Conservation (phyloP, 2,797 vertebrate species). For the Mustela erminea region DNA sequence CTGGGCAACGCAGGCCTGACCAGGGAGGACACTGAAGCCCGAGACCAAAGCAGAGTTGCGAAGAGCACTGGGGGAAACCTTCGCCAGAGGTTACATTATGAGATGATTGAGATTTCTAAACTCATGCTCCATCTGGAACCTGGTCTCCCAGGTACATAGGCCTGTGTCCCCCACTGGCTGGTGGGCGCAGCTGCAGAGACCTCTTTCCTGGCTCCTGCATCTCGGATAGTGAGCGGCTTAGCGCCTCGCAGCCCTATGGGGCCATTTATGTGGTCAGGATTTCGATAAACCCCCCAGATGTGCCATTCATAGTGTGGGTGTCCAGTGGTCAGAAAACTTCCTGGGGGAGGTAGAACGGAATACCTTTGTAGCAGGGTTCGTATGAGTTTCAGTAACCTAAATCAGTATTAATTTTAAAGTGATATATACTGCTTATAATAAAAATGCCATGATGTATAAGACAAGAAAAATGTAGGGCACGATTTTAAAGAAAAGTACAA, state of each 20-base stretch:
- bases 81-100: background rate
- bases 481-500: slow-evolving; percentile 37
- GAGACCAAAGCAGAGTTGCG: background rate
- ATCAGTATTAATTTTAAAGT: slow-evolving; percentile 12
- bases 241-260: background rate
- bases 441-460: background rate
- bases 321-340: background rate
- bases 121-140: background rate
- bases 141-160: background rate
- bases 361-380: background rate
- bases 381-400: slow-evolving; percentile 1
- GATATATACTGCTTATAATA: background rate
- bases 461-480: background rate
- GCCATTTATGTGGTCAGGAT: background rate
- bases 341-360: background rate
- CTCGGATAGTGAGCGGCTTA: background rate
- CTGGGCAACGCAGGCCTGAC: background rate
- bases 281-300: background rate
- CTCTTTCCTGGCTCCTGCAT: background rate
- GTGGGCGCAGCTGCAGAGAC: background rate
- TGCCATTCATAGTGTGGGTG: fast-evolving
- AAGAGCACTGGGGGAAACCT: background rate
- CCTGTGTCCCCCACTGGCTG: background rate
- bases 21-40: background rate
- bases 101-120: background rate